phyloP scores from a whole-genome alignment of 2,797 vertebrate genomes.

The Rhynchotus rufescens region DNA sequence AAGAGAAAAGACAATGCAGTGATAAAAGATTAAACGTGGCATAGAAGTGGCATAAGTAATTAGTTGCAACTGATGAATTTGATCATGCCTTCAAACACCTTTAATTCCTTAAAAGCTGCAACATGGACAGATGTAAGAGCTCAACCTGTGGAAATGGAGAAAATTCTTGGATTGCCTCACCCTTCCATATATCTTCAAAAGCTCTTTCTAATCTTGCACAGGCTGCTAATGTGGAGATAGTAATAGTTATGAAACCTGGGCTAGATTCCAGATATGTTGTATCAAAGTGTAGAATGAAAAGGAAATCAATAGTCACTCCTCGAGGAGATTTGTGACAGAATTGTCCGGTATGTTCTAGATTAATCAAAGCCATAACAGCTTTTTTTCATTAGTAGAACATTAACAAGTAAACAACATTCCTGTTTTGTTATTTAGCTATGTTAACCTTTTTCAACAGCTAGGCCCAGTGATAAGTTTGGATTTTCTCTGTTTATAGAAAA shows the following conservation, averaged over 20 bases:
- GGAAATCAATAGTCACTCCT: conserved; percentile 68
- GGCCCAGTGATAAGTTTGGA: conserved; percentile 52
- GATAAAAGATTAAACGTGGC: conserved; percentile 3
- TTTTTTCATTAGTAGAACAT: conserved; percentile 70
- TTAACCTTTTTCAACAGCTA: conserved; percentile 67
- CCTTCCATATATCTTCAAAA: conserved; percentile 47
- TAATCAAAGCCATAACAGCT: conserved; percentile 62
- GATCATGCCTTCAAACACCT: conserved; percentile 45
- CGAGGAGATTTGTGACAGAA: conserved; percentile 42
- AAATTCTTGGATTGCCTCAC: conserved; percentile 63
- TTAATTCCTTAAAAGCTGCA: conserved; percentile 54
- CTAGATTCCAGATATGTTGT: conserved; percentile 66
- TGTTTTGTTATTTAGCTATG: conserved; percentile 68
- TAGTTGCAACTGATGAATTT: conserved; percentile 23
- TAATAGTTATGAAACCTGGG: conserved; percentile 59
- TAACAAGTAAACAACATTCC: conserved; percentile 75
- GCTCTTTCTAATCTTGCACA: conserved; percentile 49
- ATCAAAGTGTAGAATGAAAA: conserved; percentile 73
- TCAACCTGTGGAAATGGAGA: conserved; percentile 58
- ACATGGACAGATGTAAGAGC: conserved; percentile 26
- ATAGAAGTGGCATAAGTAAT: background rate
- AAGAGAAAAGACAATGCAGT: background rate
- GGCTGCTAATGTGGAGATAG: conserved; percentile 65
- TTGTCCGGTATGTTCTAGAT: conserved; percentile 25
- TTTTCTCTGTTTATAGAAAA: conserved; percentile 71